Percentiles rank a stretch among this genome's conserved stretches.
Evolutionary conservation across 1,140 invertebrate species (phyloP).

Genomic region (Drosophila nebulosa): DNA sequence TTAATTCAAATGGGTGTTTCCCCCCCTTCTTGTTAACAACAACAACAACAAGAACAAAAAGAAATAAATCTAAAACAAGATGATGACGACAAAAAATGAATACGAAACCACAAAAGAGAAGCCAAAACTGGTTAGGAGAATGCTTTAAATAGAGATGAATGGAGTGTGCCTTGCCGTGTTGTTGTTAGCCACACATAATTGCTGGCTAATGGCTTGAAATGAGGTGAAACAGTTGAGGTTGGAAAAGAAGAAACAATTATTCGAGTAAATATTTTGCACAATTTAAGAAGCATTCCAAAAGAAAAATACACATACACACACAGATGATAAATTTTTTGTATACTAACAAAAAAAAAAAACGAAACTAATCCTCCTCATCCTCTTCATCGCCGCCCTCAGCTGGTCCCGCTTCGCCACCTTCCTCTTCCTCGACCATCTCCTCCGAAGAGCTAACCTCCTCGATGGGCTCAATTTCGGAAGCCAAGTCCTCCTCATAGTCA

Average conservation of each 20-base stretch:
- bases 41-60: background rate
- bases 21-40: slow-evolving; percentile 13
- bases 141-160: slow-evolving; percentile 1
- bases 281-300: no score
- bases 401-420: slow-evolving; percentile 46
- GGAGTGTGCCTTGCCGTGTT: background rate
- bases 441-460: slow-evolving; percentile 64
- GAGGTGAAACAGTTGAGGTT: background rate
- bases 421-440: slow-evolving; percentile 70
- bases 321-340: background rate
- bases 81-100: no score
- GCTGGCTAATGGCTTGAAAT: background rate
- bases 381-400: slow-evolving; percentile 50
- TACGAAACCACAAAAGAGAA: no score
- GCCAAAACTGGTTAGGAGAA: background rate
- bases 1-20: slow-evolving; percentile 51
- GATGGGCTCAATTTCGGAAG: slow-evolving; percentile 66
- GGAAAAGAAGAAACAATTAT: background rate
- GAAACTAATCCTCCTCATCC: slow-evolving; percentile 33
- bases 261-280: background rate
- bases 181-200: background rate
- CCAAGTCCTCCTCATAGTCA: slow-evolving; percentile 68
- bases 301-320: background rate
- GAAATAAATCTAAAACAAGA: no score
- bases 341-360: background rate